phyloP scores from a whole-genome alignment of 2,113 vertebrate species.

The Atlantisia rogersi region DNA sequence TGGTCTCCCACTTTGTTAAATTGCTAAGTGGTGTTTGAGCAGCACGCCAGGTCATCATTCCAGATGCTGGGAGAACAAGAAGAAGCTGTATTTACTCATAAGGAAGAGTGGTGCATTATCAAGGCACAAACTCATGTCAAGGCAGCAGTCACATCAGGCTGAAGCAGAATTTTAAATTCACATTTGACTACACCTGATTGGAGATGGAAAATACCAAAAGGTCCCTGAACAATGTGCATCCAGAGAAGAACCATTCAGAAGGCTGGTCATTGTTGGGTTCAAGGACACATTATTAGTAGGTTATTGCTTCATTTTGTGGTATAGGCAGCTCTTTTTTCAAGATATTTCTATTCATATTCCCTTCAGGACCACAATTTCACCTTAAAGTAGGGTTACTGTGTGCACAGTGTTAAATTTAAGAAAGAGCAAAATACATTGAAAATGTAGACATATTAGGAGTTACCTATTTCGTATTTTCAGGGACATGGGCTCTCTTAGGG shows the following conservation, averaged over 20 bases:
- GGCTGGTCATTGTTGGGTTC: neutral
- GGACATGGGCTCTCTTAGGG: neutral
- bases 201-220: neutral
- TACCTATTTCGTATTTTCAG: neutral
- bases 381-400: neutral
- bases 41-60: neutral
- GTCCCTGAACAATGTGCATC: neutral
- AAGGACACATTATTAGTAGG: neutral
- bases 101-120: neutral
- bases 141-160: neutral
- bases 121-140: neutral
- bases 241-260: neutral
- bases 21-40: neutral
- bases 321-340: neutral
- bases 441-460: neutral
- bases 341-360: neutral
- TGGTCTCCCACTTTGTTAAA: neutral
- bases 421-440: neutral
- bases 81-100: neutral
- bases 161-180: neutral
- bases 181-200: neutral
- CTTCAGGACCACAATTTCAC: neutral
- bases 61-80: neutral
- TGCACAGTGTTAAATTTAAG: neutral
- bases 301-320: neutral